Evolutionary conservation across 2,888 invertebrate genomes (phyloP), one percentile per base, ranked within the genome.

Genomic region (Drosophila nr. fundita): DNA sequence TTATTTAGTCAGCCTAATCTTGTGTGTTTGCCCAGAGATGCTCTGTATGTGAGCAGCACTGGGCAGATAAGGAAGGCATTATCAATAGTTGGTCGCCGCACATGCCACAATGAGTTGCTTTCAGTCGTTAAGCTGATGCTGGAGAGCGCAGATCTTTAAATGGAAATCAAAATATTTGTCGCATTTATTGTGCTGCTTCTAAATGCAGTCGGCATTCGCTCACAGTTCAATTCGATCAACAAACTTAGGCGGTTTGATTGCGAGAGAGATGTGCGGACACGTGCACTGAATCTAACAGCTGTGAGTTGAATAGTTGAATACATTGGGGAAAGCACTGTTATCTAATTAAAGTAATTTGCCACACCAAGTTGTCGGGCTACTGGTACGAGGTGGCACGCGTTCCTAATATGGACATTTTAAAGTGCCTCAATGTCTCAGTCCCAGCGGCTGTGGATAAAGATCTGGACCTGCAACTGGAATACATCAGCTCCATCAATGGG

Each of bases 381-480:
- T 84, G 83, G 84, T 83, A 78, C 63, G 83, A 84, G 49, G 73
- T 68, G 0, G 80, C 68, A 1, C 79, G 83, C 18, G 18, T 73
- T 18, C 83, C 81, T 2, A 68, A 62, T 7, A 54, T 66, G n/a
- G 70, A 74, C 8, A 72, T 82, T 4, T 71, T 80, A 1, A 76
- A 80, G 11, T 83, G 84, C 21, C 40, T 83, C 7, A 63, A 76
- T 63, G 73, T 80, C 10, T 61, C 59, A 1, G 77, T 68, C 1
- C 77, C 77, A 11, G 60, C 68, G 0, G 49, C 45, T 10, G 50
- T 32, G 0, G 73, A 70, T 18, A 38, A 58, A 4, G 40, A 63
- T 6, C 76, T 76, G 36, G 54, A 53, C 0, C 45, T 84, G 21
- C 10, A 66, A 15, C 53, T 89, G 50, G 69, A 79, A 27, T 89